A percentile compares a stretch with the other conserved stretches of the same genome.
These are phyloP conservation scores for Apodemia zela DNA, from an alignment of 2,888 invertebrate genomes.

Conservation along the genomic window DNA sequence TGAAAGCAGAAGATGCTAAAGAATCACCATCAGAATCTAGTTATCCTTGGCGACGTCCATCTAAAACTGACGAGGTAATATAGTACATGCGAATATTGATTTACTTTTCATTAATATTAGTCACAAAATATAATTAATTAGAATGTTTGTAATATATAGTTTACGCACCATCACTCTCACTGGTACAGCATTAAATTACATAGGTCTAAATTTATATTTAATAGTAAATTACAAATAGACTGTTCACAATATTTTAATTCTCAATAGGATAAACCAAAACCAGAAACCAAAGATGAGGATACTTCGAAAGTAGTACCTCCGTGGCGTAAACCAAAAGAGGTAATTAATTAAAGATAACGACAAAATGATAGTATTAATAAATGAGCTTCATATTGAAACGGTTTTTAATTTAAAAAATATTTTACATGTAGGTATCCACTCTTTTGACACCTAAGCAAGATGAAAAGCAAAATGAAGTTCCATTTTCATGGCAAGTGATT, in stretches of 20 bases:
- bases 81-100: slow-evolving; percentile 8
- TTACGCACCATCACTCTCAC: background rate
- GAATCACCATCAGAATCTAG: slow-evolving; percentile 34
- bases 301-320: background rate
- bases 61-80: slow-evolving; percentile 40
- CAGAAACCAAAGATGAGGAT: slow-evolving; percentile 6
- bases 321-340: slow-evolving; percentile 44
- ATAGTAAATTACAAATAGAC: background rate
- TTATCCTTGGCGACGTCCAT: slow-evolving; percentile 42
- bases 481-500: slow-evolving; percentile 70
- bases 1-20: background rate
- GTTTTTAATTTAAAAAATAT: background rate
- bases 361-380: background rate
- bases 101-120: background rate
- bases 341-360: slow-evolving; percentile 30
- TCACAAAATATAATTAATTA: background rate
- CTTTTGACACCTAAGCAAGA: slow-evolving; percentile 51
- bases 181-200: background rate
- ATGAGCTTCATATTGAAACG: background rate
- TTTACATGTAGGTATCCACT: slow-evolving; percentile 46
- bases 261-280: slow-evolving; percentile 7
- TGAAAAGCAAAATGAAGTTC: slow-evolving; percentile 50
- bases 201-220: background rate
- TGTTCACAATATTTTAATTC: background rate
- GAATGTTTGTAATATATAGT: background rate